Evolutionary conservation across 2,888 invertebrate species (phyloP).

Genomic region (Ypsolopha scabrella): DNA sequence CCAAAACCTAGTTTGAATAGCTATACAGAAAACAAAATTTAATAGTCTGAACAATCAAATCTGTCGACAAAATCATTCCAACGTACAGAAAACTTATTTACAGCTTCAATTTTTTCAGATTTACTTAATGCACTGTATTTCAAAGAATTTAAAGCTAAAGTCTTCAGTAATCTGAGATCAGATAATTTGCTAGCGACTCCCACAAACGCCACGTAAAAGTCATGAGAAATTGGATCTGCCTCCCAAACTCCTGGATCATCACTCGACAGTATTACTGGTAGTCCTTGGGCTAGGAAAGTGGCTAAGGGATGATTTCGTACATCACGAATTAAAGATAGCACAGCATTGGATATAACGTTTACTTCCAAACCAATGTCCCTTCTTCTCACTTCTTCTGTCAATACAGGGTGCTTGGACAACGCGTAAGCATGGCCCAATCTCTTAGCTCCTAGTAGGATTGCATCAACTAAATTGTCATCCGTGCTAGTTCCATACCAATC

Average conservation of each 20-base stretch:
- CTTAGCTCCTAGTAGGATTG: conserved; percentile 78
- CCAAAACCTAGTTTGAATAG: too few species aligned
- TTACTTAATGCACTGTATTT: conserved; percentile 72
- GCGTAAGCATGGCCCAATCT: conserved; percentile 86
- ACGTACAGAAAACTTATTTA: conserved; percentile 58
- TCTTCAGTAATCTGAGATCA: conserved; percentile 79
- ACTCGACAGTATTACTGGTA: conserved; percentile 81
- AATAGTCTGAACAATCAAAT: conserved; percentile 1
- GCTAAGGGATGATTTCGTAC: conserved; percentile 82
- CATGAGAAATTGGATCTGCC: conserved; percentile 77
- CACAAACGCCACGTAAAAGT: conserved; percentile 83
- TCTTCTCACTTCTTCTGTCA: conserved; percentile 68
- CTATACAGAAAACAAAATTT: too few species aligned
- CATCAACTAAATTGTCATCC: conserved; percentile 83
- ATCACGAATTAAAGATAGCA: conserved; percentile 76
- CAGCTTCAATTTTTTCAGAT: conserved; percentile 54
- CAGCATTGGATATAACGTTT: conserved; percentile 84
- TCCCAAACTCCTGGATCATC: conserved; percentile 87
- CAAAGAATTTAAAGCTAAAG: conserved; percentile 80
- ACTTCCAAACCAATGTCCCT: conserved; percentile 79
- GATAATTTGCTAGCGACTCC: conserved; percentile 76
- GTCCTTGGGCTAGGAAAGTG: conserved; percentile 72
- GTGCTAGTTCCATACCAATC: conserved; percentile 76
- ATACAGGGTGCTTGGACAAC: conserved; percentile 77
- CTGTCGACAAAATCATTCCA: conserved; percentile 3